Evolutionary conservation across 2,888 invertebrate genomes (phyloP), one percentile per base, ranked within the genome.

Genomic region (Acronicta psi): DNA sequence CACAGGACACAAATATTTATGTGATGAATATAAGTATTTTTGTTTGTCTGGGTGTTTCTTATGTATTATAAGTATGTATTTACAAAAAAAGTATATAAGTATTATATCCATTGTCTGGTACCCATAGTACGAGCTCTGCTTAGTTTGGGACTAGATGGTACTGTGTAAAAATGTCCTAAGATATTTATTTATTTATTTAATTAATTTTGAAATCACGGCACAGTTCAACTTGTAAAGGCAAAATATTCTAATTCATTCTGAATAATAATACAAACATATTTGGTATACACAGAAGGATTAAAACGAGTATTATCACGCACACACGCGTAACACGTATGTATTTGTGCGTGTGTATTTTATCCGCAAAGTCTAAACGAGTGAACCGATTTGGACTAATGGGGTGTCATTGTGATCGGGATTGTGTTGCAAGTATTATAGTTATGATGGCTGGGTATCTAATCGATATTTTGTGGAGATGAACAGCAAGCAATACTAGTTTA

Each of bases 311-410:
- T 20, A 14, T 18, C 10, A 43, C 23, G 4, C 43, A 68, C 43
- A 60, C 54, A 41, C 5, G 3, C 13, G 2, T 40, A 29, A 11
- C 10, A 10, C 25, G 25, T 11, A 29, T 29, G 5, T 11, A 11
- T 1, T 29, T 11, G 11, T 38, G 34, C 25, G 14, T 46, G 36
- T 47, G 46, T 69, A 17, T 46, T 40, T 67, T 59, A 56, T 71
- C 59, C 50, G 40, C 20, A 36, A 23, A 34, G 47, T 67, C 25
- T 44, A 68, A 65, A 68, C 43, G 59, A 66, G 67, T 65, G 50
- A 56, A 60, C 50, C 69, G 68, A 72, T 69, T 69, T 72, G 52
- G 41, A 51, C 68, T 72, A 72, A 72, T 69, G 57, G 54, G 31
- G 46, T 72, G 68, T 61, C 53, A 67, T 67, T 72, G 55, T 67